Conservation (phyloP, 2,888 invertebrate species). For the Rotaria sp. region DNA sequence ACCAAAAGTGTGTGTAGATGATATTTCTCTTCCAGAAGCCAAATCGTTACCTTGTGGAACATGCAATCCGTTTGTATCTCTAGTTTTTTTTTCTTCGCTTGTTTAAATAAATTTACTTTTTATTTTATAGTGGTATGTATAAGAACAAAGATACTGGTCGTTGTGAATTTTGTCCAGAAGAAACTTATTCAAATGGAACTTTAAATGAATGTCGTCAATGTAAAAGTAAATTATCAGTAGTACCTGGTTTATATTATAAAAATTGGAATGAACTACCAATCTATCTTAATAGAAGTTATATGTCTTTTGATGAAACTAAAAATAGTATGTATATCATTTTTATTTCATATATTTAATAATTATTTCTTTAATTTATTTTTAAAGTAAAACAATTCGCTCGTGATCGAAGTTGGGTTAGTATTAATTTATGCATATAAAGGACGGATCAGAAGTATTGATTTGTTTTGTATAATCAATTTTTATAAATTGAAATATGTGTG, state of each 20-base stretch:
- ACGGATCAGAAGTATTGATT: no score
- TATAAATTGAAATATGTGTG: no score
- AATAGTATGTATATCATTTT: background rate
- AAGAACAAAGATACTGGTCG: background rate
- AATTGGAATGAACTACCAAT: background rate
- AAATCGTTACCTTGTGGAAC: background rate
- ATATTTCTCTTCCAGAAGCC: no score
- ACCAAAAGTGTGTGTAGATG: background rate
- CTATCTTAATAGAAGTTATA: background rate
- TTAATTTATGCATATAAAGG: background rate
- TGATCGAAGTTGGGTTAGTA: background rate
- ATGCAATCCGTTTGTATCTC: conserved; percentile 1
- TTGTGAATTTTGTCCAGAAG: background rate
- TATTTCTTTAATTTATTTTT: background rate
- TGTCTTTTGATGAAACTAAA: background rate
- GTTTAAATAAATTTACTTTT: background rate
- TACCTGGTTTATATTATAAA: conserved; percentile 13
- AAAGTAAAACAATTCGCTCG: background rate
- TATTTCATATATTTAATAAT: background rate
- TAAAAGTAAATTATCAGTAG: background rate
- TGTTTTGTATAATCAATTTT: no score
- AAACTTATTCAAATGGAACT: background rate
- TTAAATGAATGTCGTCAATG: background rate
- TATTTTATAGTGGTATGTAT: conserved; percentile 1
- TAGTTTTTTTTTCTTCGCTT: background rate